Evolutionary conservation across 2,797 vertebrate genomes (phyloP), one percentile per base, ranked within the genome.

Genomic region (Nyctalus aviator): DNA sequence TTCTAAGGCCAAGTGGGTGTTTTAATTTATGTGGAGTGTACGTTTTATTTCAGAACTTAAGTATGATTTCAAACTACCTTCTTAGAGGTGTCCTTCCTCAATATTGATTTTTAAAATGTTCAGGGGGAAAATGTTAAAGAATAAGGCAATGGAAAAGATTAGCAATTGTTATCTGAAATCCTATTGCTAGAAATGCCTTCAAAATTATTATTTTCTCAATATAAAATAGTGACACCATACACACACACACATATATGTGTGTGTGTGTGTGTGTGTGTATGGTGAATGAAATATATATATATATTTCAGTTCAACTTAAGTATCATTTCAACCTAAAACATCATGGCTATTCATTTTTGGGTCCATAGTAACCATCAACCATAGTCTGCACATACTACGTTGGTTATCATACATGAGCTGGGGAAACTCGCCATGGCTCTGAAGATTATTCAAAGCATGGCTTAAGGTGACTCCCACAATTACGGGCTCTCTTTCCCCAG

Each of bases 391-490:
- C 10, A 44, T 44, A 44, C 44, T 44, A 44, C 44, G 44, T 44
- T 59, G 85, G 37, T 90, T 69, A 92, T 92, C 90, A 75, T 92
- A 93, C 92, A 44, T 93, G 53, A 96, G 46, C 32, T 75, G 6
- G 12, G 6, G 55, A 79, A 59, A 23, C 23, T 93, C 46, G 3
- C 1, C 69, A 48, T 37, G 50, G 44, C 72, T 86, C 59, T 20
- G 46, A 94, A 94, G 88, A 89, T 32, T 73, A 93, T 96, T 95
- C 83, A 94, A 84, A 97, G 83, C 46, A 44, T 69, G 7, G 13
- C 73, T 91, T 97, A 82, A 92, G 68, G 73, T 73, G 94, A 96
- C 71, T 85, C 41, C 48, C 79, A 79, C 72, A 94, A 89, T 96
- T 91, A 69, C 5, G 78, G 84, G 21, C 82, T 97, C 86, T 68